A percentile compares a stretch with the other conserved stretches of the same genome.
Conservation (phyloP, 2,888 invertebrate species). For the Thyatira batis region DNA sequence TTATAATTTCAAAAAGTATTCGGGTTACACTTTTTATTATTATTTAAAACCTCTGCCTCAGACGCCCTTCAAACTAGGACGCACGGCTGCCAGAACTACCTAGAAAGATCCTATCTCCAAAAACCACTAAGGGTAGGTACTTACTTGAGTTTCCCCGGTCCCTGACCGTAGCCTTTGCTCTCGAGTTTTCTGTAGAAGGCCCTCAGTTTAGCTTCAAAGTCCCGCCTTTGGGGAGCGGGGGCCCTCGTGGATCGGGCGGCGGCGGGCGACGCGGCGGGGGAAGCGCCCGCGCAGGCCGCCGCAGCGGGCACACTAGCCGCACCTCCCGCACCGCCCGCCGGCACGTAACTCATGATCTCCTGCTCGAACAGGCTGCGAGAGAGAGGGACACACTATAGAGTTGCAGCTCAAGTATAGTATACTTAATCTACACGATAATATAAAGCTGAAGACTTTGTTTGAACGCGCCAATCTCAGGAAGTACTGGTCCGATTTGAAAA, state of each 20-base stretch:
- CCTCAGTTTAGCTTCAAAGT: conserved; percentile 96
- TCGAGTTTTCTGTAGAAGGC: conserved; percentile 97
- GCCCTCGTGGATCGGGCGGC: conserved; percentile 90
- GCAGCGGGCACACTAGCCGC: conserved; percentile 64
- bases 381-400: not conserved
- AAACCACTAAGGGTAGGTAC: conserved; percentile 36
- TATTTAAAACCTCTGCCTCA: too few species aligned
- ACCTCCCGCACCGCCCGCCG: conserved; percentile 82
- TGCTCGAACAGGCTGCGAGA: conserved; percentile 95
- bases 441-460: too few species aligned
- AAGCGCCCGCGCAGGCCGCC: conserved; percentile 82
- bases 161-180: conserved; percentile 98
- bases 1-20: too few species aligned
- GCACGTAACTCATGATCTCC: conserved; percentile 99
- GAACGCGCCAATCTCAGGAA: too few species aligned
- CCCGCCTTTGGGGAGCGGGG: conserved; percentile 94
- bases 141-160: conserved; percentile 97
- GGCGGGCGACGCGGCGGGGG: conserved; percentile 91
- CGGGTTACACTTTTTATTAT: too few species aligned
- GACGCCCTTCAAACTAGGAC: too few species aligned
- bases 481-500: too few species aligned
- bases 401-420: too few species aligned
- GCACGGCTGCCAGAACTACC: too few species aligned
- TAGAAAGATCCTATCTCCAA: too few species aligned
- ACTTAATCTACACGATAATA: too few species aligned